phyloP scores from a whole-genome alignment of 35 echinoderm and acorn worm genomes.

The Heliocidaris erythrogramma region DNA sequence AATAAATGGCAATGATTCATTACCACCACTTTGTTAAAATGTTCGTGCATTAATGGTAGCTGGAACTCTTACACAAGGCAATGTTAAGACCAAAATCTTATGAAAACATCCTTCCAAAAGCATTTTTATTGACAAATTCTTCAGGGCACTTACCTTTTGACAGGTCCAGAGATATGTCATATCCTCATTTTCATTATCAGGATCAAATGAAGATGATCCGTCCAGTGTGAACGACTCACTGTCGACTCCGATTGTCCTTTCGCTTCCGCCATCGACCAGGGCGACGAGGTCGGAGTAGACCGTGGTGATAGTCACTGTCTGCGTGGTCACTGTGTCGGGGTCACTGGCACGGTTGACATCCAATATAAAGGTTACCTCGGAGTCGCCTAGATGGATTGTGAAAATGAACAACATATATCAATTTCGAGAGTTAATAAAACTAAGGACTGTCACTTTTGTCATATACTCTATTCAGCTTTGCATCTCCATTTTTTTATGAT shows the following conservation, averaged over 20 bases:
- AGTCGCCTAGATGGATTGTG: conserved; percentile 52
- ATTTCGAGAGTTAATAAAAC: neutral
- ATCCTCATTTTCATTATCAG: conserved; percentile 69
- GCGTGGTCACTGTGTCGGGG: conserved; percentile 45
- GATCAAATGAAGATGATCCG: conserved; percentile 73
- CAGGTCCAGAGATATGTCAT: conserved; percentile 82
- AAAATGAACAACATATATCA: neutral
- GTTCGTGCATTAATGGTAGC: too few relatives aligned
- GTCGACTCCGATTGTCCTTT: conserved; percentile 79
- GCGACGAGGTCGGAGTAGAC: conserved; percentile 71
- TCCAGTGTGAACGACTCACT: conserved; percentile 72
- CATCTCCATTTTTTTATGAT: too few relatives aligned
- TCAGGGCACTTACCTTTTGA: conserved; percentile 58
- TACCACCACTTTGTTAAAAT: too few relatives aligned
- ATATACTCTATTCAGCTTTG: neutral
- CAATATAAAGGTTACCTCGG: conserved; percentile 68
- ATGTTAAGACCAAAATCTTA: too few relatives aligned
- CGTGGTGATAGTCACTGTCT: conserved; percentile 59
- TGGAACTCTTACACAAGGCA: too few relatives aligned
- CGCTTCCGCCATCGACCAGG: conserved; percentile 60
- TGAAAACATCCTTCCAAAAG: too few relatives aligned
- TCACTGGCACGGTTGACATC: conserved; percentile 65
- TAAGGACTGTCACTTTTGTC: neutral
- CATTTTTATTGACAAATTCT: neutral
- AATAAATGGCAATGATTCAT: too few relatives aligned